phyloP scores from a whole-genome alignment of 2,797 vertebrate genomes.

The Apodemus agrarius region DNA sequence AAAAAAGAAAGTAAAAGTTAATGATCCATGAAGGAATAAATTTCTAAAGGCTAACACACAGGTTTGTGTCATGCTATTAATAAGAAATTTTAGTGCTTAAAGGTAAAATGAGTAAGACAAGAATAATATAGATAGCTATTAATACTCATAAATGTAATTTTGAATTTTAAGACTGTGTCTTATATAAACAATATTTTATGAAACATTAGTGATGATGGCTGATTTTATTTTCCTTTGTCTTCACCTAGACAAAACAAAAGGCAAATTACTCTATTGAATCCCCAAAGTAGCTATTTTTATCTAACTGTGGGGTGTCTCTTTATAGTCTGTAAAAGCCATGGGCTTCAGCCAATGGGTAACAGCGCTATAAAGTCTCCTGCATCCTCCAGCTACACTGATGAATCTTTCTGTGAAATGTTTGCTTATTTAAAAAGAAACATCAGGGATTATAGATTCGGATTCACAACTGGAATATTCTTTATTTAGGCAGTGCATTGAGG shows the following conservation, averaged over 20 bases:
- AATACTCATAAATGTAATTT: constrained; percentile 8
- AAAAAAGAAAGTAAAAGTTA: background rate
- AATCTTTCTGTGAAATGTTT: constrained; percentile 53
- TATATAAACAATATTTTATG: background rate
- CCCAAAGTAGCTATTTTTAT: constrained; percentile 2
- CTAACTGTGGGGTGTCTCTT: background rate
- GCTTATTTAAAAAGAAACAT: constrained; percentile 44
- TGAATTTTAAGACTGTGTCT: constrained; percentile 19
- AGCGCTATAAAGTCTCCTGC: background rate
- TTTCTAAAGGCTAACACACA: background rate
- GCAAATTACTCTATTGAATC: background rate
- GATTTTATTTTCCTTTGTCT: constrained; percentile 42
- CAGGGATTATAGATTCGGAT: constrained; percentile 44
- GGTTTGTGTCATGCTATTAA: background rate
- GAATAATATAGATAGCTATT: background rate
- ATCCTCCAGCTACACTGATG: background rate
- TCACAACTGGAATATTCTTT: constrained; percentile 67
- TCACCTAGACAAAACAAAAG: constrained; percentile 41
- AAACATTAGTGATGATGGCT: background rate
- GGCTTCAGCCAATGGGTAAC: background rate
- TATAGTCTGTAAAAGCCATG: background rate
- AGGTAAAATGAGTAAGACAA: constrained; percentile 33
- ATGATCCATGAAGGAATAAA: constrained; percentile 27
- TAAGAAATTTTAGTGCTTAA: constrained; percentile 33
- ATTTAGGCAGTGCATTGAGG: constrained; percentile 45